phyloP scores from a whole-genome alignment of 2,888 invertebrate genomes.

The Luperina testacea region DNA sequence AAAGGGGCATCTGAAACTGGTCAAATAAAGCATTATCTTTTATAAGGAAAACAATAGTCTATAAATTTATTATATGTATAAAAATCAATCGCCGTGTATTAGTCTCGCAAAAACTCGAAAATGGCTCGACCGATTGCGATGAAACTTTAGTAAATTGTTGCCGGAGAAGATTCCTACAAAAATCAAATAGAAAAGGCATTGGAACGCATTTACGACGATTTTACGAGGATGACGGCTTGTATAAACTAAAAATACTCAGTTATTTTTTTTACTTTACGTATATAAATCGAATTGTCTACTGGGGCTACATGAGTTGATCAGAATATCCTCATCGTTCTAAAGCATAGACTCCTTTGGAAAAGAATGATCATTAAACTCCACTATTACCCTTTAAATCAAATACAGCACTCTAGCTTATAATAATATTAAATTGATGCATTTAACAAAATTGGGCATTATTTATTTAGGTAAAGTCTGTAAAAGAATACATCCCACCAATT shows the following conservation, averaged over 20 bases:
- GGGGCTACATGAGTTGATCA: background rate
- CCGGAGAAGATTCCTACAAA: no score
- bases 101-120: no score
- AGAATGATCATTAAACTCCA: background rate
- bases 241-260: background rate
- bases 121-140: no score
- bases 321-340: background rate
- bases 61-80: no score
- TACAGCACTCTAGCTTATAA: background rate
- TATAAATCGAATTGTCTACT: background rate
- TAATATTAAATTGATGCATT: background rate
- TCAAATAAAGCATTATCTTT: no score
- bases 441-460: background rate
- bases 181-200: no score
- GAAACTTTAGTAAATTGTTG: no score
- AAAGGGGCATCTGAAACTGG: no score
- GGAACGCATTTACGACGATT: no score
- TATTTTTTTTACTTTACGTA: background rate
- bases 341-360: background rate
- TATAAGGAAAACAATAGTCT: no score
- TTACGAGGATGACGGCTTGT: no score
- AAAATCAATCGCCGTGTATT: no score
- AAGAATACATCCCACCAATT: background rate
- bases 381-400: background rate
- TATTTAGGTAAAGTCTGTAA: background rate